Base-by-base conservation (phyloP, 2,888 invertebrate genomes). In the Bedellia somnulentella region DNA sequence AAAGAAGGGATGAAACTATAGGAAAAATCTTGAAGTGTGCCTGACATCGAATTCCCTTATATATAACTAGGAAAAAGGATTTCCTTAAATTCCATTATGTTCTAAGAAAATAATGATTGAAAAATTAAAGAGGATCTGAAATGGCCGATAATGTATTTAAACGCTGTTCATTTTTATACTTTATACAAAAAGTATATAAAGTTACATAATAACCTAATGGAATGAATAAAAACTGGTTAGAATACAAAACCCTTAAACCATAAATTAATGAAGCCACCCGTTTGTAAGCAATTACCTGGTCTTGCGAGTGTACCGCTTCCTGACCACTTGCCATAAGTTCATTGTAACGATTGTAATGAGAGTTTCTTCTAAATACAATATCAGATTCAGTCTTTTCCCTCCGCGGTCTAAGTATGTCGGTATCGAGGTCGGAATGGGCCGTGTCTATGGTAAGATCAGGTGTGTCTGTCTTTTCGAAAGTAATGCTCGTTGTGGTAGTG, bases 351-450 rank as follows among this genome's bases (percentile, higher is more conserved):
- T 57, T 71, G 51, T 61, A 66, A 45, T 67, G 63, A 23, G 71
- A 71, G 52, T 63, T 68, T 49, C 71, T 83, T 48, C 86, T 80
- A 54, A 88, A 81, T 46, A 89, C 85, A 56, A 91, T 89, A 62
- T 89, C 89, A 36, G 89, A 90, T 73, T 92, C 91, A 52, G 91
- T 92, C 78, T 90, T 90, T 80, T 92, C 91, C 48, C 91, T 80
- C 49, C 91, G 80, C 29, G 88, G 89, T 49, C 81, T 80, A 43
- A 84, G 56, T 17, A 34, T 36, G 5, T 37, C 30, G 30, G 56
- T 51, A 11, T n/a, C 2, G 6, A 2, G 47, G 47, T 60, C 9
- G 18, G 18, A 18, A 43, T 71, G 63, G 17, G 64, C 38, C 3
- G 61, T 55, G 37, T 57, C 46, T 4, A 59, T 64, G 26, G 71